Base-by-base conservation (phyloP, 2,888 invertebrate genomes). In the Tetropium fuscum region DNA sequence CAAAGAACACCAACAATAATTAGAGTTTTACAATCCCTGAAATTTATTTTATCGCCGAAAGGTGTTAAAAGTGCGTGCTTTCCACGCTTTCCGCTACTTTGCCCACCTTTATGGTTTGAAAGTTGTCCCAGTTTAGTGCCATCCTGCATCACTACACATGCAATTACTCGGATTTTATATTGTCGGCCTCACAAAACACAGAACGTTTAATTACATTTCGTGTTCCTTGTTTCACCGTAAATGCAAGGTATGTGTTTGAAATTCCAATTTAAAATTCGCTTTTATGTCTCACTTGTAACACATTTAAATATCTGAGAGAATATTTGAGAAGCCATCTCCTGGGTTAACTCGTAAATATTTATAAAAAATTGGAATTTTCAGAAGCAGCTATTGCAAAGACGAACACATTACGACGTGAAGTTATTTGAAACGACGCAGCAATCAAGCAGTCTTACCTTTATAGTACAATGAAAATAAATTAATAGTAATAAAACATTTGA, bases 41-140 rank as follows among this genome's bases (percentile, higher is more conserved):
- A 68, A 67, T 69, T 69, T 66, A 69, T 67, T 67, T 67, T 65
- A 65, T 59, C 54, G 64, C 56, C 53, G 30, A n/a, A 53, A 67
- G 65, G 67, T 65, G 67, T 67, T 65, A 65, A 67, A 62, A 67
- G 67, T 67, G 67, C 65, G 67, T 67, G 63, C 64, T 65, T 65
- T 13, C 34, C 7, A 15, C 5, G 15, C 34, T 15, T 53, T 25
- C 18, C 27, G 27, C 27, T 43, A 10, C 22, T 53, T 53, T 53
- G 18, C 41, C 13, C 19, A 48, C 53, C 53, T 53, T 53, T 53
- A 53, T 41, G 11, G 34, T 15, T 8, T 5, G 13, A 20, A 10
- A 16, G 22, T 19, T 34, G 34, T 48, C 48, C 27, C 19, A 32
- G 27, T 45, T 45, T 45, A 15, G 10, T 45, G 8, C 27, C 34